Evolutionary conservation across 2,113 vertebrate species (phyloP).

Genomic region (Rhegmatorhina hoffmannsi): DNA sequence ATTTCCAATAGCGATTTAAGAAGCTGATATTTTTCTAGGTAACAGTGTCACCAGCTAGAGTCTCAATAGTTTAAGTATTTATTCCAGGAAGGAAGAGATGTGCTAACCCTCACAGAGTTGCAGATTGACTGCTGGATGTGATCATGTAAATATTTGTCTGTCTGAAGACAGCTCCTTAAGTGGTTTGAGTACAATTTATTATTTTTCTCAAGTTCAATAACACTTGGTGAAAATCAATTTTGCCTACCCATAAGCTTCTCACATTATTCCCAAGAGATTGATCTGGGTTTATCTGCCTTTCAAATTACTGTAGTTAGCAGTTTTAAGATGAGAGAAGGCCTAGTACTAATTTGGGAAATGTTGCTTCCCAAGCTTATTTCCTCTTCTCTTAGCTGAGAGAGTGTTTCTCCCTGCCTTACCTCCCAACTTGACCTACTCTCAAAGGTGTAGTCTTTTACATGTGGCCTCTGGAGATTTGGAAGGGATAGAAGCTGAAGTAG

Average conservation of each 20-base stretch:
- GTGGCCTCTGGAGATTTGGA: not conserved
- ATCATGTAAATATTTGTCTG: not conserved
- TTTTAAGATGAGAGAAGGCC: not conserved
- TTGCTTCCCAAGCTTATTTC: not conserved
- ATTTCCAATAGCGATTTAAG: not conserved
- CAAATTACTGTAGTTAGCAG: not conserved
- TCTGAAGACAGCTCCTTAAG: not conserved
- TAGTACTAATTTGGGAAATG: not conserved
- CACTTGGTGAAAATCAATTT: not conserved
- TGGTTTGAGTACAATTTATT: not conserved
- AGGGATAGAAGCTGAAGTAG: not conserved
- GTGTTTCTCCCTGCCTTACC: not conserved
- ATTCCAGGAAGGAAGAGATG: not conserved
- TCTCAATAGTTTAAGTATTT: not conserved
- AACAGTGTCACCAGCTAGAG: not conserved
- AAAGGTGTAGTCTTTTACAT: not conserved
- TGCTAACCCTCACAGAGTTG: not conserved
- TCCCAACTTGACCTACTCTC: fast-evolving
- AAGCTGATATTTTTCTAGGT: not conserved
- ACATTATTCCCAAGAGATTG: not conserved
- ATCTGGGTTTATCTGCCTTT: not conserved
- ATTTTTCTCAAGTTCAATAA: not conserved
- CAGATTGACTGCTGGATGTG: not conserved
- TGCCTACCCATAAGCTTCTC: not conserved
- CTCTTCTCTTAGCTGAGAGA: not conserved